Evolutionary conservation across 2,797 vertebrate species (phyloP), one percentile per base, ranked within the genome.

Genomic region (Clarias platycephalus): DNA sequence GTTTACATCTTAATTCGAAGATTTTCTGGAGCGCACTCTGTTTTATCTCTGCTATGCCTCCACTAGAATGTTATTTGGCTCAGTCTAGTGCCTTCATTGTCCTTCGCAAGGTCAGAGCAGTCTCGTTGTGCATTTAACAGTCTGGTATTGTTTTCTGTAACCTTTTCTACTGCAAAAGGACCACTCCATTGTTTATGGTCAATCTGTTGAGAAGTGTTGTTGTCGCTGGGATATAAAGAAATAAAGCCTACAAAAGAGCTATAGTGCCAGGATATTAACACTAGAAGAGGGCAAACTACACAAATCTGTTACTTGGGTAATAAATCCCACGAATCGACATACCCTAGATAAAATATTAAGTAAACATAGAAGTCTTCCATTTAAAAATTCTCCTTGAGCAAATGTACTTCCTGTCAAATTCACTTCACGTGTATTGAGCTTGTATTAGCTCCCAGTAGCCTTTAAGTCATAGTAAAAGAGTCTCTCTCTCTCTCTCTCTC

Each of bases 41-140:
- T 91, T 89, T 90, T 89, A 87, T 87, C 88, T 34, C 26, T 12
- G 24, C 68, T 66, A 26, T 24, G 34, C 34, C 71, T 20, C 34
- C 31, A 63, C 26, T 77, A 49, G 20, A 15, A 28, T 44, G 53
- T 83, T 60, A 77, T 87, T 82, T 84, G 81, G 58, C 70, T 74
- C 64, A 37, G 84, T 89, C 67, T 88, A 83, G 86, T 62, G 89
- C 88, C 88, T 91, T 83, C 89, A 89, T 87, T 89, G 90, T 93
- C 90, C 88, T 89, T 86, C 80, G 79, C 90, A 93, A 94, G 92
- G 93, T 94, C 93, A 91, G 72, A 80, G 37, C 85, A 89, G 88
- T 86, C 83, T 80, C 88, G 49, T 26, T 62, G 75, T 77, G 84
- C 80, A 44, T 85, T 86, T 90, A 89, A 86, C 86, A 83, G 70